phyloP scores from a whole-genome alignment of 2,797 vertebrate genomes.

The Periparus ater region DNA sequence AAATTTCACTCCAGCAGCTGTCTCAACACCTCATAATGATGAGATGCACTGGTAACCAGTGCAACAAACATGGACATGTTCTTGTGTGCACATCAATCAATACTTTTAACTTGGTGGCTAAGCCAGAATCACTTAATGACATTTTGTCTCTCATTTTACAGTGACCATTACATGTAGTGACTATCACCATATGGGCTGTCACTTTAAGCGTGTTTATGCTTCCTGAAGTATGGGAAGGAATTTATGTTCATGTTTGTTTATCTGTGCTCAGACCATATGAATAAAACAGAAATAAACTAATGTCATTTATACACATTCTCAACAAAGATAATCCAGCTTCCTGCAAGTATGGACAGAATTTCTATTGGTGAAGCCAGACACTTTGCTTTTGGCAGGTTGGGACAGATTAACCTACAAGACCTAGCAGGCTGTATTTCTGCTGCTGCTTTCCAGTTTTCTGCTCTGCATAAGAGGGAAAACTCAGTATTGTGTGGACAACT shows the following conservation, averaged over 20 bases:
- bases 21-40: not conserved
- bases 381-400: not conserved
- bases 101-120: not conserved
- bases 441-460: not conserved
- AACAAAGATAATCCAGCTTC: not conserved
- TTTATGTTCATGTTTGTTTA: not conserved
- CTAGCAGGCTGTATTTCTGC: not conserved
- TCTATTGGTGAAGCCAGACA: not conserved
- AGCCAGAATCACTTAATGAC: not conserved
- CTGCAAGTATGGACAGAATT: not conserved
- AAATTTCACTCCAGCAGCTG: not conserved
- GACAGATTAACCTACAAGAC: not conserved
- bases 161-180: not conserved
- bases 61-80: not conserved
- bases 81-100: not conserved
- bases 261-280: not conserved
- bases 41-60: not conserved
- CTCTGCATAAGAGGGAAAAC: not conserved
- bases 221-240: not conserved
- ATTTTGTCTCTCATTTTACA: not conserved
- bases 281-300: not conserved
- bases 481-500: not conserved
- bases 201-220: not conserved
- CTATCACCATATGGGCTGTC: not conserved
- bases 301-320: not conserved